These are phyloP conservation scores for Gerosis bhagava DNA, from an alignment of 2,888 invertebrate genomes.

Conservation along the genomic window DNA sequence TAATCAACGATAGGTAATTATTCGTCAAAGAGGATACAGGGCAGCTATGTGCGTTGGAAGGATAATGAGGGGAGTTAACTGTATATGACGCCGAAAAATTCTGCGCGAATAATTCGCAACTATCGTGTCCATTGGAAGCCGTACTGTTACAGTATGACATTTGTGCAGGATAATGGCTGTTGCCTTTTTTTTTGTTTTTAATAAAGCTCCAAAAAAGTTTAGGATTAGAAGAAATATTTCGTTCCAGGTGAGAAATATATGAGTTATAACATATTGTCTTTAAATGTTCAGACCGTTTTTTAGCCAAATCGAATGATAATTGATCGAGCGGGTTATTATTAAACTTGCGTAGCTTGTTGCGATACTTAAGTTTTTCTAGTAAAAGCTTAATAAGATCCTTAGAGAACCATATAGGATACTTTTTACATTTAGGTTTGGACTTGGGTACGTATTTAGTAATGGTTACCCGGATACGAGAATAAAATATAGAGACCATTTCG, in stretches of 20 bases:
- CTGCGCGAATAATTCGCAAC: constrained; percentile 4
- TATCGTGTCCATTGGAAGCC: not conserved
- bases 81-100: not conserved
- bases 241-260: constrained; percentile 1
- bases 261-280: not conserved
- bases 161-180: not conserved
- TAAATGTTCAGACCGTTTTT: not conserved
- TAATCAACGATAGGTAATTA: not conserved
- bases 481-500: not conserved
- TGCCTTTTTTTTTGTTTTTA: not conserved
- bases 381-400: not conserved
- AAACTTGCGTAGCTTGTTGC: constrained; percentile 1
- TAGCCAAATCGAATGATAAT: not conserved
- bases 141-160: not conserved
- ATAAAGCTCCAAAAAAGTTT: constrained; percentile 4
- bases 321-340: not conserved
- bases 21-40: not conserved
- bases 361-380: constrained; percentile 5
- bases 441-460: constrained; percentile 6
- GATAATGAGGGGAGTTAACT: not conserved
- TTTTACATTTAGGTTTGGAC: not conserved
- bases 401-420: constrained; percentile 7
- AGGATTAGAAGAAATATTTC: constrained; percentile 1
- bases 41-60: not conserved
- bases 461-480: not conserved